These are phyloP conservation scores for Eupeodes luniger DNA, from an alignment of 2,888 invertebrate genomes.

Conservation along the genomic window DNA sequence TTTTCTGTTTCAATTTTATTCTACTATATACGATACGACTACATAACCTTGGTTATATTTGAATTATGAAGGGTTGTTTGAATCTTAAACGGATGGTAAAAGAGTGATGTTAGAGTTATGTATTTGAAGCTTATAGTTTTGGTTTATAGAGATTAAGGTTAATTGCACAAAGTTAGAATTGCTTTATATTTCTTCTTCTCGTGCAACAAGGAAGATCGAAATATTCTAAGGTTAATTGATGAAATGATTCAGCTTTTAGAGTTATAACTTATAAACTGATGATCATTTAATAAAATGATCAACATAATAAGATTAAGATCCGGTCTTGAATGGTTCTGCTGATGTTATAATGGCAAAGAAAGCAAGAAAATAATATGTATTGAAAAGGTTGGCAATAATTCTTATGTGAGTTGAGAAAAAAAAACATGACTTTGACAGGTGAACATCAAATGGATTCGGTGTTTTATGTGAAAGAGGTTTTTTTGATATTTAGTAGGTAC, in stretches of 20 bases:
- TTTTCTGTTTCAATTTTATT: slow-evolving; percentile 54
- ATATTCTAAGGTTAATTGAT: slow-evolving; percentile 38
- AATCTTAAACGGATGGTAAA: neutral
- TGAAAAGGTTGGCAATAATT: slow-evolving; percentile 33
- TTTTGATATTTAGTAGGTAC: neutral
- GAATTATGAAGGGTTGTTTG: slow-evolving; percentile 26
- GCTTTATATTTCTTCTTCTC: slow-evolving; percentile 63
- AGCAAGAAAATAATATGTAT: slow-evolving; percentile 1
- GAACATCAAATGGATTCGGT: neutral
- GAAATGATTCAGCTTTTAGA: slow-evolving; percentile 57
- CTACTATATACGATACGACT: neutral
- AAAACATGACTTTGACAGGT: neutral
- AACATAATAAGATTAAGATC: slow-evolving; percentile 44
- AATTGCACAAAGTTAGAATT: slow-evolving; percentile 69
- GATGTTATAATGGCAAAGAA: neutral
- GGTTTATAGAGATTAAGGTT: slow-evolving; percentile 74
- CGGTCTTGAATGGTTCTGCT: slow-evolving; percentile 10
- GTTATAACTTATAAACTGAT: slow-evolving; percentile 38
- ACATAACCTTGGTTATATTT: slow-evolving; percentile 58
- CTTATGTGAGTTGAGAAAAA: neutral
- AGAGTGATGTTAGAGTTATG: slow-evolving; percentile 7
- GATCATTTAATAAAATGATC: slow-evolving; percentile 69
- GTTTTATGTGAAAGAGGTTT: neutral
- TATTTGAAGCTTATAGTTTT: slow-evolving; percentile 46
- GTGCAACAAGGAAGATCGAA: slow-evolving; percentile 70